Percentiles rank a stretch among this genome's conserved stretches.
Evolutionary conservation across 2,888 invertebrate genomes (phyloP).

Genomic region (Pinctada fucata): DNA sequence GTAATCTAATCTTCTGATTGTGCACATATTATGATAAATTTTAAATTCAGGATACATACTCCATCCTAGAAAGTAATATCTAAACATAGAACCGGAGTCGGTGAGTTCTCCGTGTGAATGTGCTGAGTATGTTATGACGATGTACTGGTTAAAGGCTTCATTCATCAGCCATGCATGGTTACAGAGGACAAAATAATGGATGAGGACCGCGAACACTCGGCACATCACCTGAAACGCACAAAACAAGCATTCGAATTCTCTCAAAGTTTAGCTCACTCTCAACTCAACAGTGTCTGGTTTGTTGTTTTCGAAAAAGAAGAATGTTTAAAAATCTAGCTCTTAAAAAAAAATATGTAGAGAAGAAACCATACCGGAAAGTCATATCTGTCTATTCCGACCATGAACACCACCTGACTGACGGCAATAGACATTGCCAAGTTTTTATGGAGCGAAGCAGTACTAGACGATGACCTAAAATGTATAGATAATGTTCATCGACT

Average conservation of each 20-base stretch:
- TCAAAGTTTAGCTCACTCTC: no score
- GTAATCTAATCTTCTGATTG: not conserved
- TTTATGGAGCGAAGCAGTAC: slow-evolving; percentile 75
- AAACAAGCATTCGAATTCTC: not conserved
- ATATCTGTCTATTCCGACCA: slow-evolving; percentile 74
- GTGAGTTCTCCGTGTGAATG: slow-evolving; percentile 71
- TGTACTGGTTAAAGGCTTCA: slow-evolving; percentile 77
- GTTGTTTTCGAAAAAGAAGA: no score
- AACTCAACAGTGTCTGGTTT: no score
- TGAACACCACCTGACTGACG: slow-evolving; percentile 72
- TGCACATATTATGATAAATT: not conserved
- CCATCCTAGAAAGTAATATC: slow-evolving; percentile 77
- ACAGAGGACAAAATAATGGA: slow-evolving; percentile 76
- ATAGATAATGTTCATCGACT: not conserved
- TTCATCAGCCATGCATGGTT: slow-evolving; percentile 77
- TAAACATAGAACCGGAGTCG: slow-evolving; percentile 72
- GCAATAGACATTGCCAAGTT: slow-evolving; percentile 74
- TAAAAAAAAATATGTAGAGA: not conserved
- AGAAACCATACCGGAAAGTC: slow-evolving; percentile 59
- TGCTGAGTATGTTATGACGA: slow-evolving; percentile 76
- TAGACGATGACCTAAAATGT: slow-evolving; percentile 72
- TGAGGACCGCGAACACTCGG: slow-evolving; percentile 71
- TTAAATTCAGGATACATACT: slow-evolving; percentile 58
- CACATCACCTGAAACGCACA: slow-evolving; percentile 69
- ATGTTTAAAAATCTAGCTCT: no score